Evolutionary conservation across 2,888 invertebrate genomes (phyloP), one percentile per base, ranked within the genome.

Genomic region (Trachelus troglodyta): DNA sequence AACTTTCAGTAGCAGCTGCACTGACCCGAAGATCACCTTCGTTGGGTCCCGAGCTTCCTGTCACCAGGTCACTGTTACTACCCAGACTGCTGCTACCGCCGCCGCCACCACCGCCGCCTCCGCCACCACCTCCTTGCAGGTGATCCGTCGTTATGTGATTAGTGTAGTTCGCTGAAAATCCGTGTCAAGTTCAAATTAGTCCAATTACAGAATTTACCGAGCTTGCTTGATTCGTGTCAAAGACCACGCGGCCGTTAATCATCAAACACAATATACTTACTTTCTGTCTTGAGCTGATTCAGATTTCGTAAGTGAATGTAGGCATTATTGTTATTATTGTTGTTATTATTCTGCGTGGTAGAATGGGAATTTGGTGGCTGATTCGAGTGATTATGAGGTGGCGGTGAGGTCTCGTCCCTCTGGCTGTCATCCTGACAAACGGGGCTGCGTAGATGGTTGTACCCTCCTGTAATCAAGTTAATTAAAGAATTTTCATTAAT

Each of bases 381-480:
- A 76, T 87, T 85, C 81, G 84, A 89, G 83, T 90, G 90, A 82
- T 88, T 87, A 76, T 90, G 90, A 74, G 86, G 87, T 76, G 92
- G 90, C 69, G 92, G 91, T 69, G 92, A 90, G 74, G 89, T 88
- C 79, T 92, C 92, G 84, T 92, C 91, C 83, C 91, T 89, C 85
- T 90, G 90, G 77, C 82, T 88, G 76, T 89, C 88, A 75, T 89
- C 90, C 80, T 89, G 92, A 89, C 93, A 93, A 75, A 92, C 92
- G 75, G 93, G 93, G 90, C 93, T 93, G 87, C 93, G 92, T 83
- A 93, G 87, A 85, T 93, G 93, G 84, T 93, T 93, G 88, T 93
- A 93, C 80, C 93, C 93, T 83, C 93, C 93, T 93, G 90, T 1
- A 92, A 90, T 73, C 79, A 86, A 81, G 83, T 79, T 6, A 40